Percentiles rank a stretch among this genome's conserved stretches.
phyloP scores from a whole-genome alignment of 2,113 vertebrate species.

The Hassar affinis region DNA sequence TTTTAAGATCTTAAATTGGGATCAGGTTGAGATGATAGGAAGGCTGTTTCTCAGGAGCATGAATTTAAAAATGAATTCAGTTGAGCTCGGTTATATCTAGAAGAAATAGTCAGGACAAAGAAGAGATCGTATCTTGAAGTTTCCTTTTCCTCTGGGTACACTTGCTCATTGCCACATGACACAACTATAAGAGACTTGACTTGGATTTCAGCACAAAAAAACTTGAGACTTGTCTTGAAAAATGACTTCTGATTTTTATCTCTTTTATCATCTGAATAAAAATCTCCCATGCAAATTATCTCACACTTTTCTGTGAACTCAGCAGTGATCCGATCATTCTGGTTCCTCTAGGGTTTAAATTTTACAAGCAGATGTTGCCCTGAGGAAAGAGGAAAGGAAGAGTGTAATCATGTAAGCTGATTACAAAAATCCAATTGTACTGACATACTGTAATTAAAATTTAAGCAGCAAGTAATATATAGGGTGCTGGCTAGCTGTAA shows the following conservation, averaged over 20 bases:
- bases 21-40: too few species aligned
- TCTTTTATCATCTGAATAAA: background rate
- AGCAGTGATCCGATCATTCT: background rate
- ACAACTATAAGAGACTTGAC: too few species aligned
- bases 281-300: background rate
- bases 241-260: background rate
- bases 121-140: too few species aligned
- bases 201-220: background rate
- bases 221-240: too few species aligned
- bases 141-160: too few species aligned
- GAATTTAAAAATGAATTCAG: too few species aligned
- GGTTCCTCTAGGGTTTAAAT: background rate
- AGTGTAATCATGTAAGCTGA: background rate
- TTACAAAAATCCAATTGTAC: conserved; percentile 1
- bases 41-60: too few species aligned
- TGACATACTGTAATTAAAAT: background rate
- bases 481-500: background rate
- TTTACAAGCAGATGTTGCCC: conserved; percentile 1
- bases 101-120: too few species aligned
- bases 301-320: background rate
- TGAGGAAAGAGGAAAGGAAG: conserved; percentile 7
- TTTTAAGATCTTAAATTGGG: too few species aligned
- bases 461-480: background rate
- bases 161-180: too few species aligned
- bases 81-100: too few species aligned